phyloP scores from a whole-genome alignment of 1,140 invertebrate genomes.

The Bombus sylvicola region DNA sequence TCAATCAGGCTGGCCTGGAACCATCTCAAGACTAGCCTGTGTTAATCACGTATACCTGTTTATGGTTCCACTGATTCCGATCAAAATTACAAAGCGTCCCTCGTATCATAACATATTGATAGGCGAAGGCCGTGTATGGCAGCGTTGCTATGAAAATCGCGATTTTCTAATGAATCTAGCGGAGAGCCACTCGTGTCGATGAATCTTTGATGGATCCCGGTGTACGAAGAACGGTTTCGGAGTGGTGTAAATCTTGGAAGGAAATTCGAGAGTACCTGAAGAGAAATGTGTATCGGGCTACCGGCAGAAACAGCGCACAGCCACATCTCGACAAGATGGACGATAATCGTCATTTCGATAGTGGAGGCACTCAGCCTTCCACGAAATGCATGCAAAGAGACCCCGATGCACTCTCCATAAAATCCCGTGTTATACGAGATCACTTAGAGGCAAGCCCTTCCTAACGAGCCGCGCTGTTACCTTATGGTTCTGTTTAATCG shows the following conservation, averaged over 20 bases:
- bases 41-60: slow-evolving; percentile 68
- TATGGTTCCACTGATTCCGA: slow-evolving; percentile 53
- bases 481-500: slow-evolving; percentile 72
- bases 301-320: slow-evolving; percentile 35
- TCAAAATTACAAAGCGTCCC: slow-evolving; percentile 47
- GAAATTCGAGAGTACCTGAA: slow-evolving; percentile 51
- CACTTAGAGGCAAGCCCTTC: slow-evolving; percentile 76
- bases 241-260: slow-evolving; percentile 35
- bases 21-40: slow-evolving; percentile 62
- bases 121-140: too few relatives aligned
- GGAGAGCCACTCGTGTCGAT: neutral
- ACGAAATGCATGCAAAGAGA: slow-evolving; percentile 78
- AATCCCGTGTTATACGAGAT: slow-evolving; percentile 82
- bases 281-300: slow-evolving; percentile 63
- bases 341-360: slow-evolving; percentile 77
- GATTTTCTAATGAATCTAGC: slow-evolving; percentile 25
- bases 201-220: slow-evolving; percentile 29
- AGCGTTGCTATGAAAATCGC: neutral
- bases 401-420: slow-evolving; percentile 82
- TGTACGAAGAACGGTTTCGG: slow-evolving; percentile 35
- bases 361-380: slow-evolving; percentile 73
- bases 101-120: slow-evolving; percentile 19
- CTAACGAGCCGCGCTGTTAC: slow-evolving; percentile 64
- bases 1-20: slow-evolving; percentile 67
- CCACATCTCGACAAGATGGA: slow-evolving; percentile 69